Evolutionary conservation across 1,140 invertebrate species (phyloP), one percentile per base, ranked within the genome.

Genomic region (Drosophila navojoa): DNA sequence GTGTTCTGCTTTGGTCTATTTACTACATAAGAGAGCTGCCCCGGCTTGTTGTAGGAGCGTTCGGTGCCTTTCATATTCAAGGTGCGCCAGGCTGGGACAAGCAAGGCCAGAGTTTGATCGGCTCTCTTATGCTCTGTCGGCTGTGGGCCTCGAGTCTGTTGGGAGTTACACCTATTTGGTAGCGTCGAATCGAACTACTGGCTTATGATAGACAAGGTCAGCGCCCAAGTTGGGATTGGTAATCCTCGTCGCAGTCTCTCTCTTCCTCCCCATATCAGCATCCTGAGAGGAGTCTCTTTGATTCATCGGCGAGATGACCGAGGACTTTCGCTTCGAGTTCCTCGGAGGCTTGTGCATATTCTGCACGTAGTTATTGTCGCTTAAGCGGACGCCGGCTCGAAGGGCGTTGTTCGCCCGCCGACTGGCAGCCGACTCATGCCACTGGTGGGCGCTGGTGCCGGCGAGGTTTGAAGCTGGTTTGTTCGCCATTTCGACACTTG

Each of bases 371-470:
- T 38, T 9, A 3, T 45, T 27, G 9, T 7, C 5, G 6, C 16
- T 1, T 5, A 3, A 6, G 7, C 4, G 4, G 22, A 69, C 49
- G 4, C 67, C 67, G 19, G 67, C 67, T 2, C 40, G 40, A 2
- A 16, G 9, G 6, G 67, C 67, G 10, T 53, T 27, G 32, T 53
- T 3, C 6, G 15, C 29, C 1, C 67, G 58, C 4, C 49, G 40
- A 15, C n/a, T 29, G 49, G n/a, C 4, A 11, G 58, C 67, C 16
- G 52, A 32, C 16, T 19, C 4, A 2, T 69, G 67, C 67, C 67
- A 69, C 1, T 49, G 5, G 2, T 13, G 13, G n/a, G 19, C n/a
- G 9, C 6, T 47, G 4, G 7, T 1, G 35, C 29, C 16, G 5
- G 5, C 49, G n/a, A n/a, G 27, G 1, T 6, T n/a, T 5, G 10